Percentiles rank a stretch among this genome's conserved stretches.
These are phyloP conservation scores for Fragum fragum DNA, from an alignment of 2,888 invertebrate species.

Conservation along the genomic window DNA sequence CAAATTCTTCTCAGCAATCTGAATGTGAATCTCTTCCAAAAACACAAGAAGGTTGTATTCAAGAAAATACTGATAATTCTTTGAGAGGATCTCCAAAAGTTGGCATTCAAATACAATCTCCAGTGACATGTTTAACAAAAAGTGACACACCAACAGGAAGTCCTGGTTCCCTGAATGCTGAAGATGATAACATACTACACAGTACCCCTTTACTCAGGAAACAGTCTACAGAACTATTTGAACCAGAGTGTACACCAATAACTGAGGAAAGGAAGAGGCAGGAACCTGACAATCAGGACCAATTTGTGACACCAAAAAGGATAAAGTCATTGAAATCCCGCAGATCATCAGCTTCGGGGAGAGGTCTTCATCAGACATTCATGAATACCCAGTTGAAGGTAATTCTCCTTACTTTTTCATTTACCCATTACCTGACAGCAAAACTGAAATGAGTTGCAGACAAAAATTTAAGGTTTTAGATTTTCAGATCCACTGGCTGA, in stretches of 20 bases:
- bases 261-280: conserved; percentile 26
- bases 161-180: conserved; percentile 6
- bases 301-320: conserved; percentile 70
- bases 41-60: not conserved
- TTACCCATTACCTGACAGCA: too few species aligned
- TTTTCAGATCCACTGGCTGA: too few species aligned
- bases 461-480: too few species aligned
- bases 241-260: conserved; percentile 70
- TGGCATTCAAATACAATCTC: not conserved
- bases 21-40: not conserved
- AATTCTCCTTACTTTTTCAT: too few species aligned
- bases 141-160: conserved; percentile 2
- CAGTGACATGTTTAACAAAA: not conserved
- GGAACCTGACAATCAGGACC: conserved; percentile 1
- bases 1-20: not conserved
- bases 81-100: not conserved
- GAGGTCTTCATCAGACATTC: conserved; percentile 68
- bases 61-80: not conserved
- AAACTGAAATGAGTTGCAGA: too few species aligned
- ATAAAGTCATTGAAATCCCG: conserved; percentile 57
- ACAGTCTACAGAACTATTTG: conserved; percentile 65
- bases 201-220: conserved; percentile 66
- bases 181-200: conserved; percentile 40
- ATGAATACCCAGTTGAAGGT: conserved; percentile 76
- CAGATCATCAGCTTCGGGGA: conserved; percentile 74